These are phyloP conservation scores for Oncorhynchus keta DNA, from an alignment of 2,113 vertebrate genomes.

Conservation along the genomic window DNA sequence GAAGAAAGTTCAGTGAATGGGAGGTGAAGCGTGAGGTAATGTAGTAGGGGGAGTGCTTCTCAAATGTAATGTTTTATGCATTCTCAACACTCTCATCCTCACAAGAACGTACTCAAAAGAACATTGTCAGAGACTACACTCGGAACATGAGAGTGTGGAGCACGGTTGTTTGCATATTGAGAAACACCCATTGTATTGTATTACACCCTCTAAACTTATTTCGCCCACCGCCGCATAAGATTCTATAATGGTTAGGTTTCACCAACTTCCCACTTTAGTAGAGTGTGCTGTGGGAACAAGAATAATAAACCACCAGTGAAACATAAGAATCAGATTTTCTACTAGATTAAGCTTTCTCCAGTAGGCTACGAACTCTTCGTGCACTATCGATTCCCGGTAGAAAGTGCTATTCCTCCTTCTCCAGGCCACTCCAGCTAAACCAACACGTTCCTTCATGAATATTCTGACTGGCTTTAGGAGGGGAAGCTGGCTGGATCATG, in stretches of 20 bases:
- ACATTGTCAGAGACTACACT: no score
- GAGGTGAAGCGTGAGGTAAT: no score
- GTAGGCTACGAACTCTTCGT: conserved; percentile 12
- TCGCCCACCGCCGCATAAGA: not conserved
- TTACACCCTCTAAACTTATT: no score
- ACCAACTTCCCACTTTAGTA: conserved; percentile 28
- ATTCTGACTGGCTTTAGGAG: not conserved
- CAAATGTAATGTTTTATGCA: no score
- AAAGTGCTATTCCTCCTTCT: not conserved
- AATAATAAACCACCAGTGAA: conserved; percentile 43
- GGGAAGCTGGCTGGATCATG: not conserved
- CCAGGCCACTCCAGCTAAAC: not conserved
- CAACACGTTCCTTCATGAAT: not conserved
- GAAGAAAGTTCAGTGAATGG: no score
- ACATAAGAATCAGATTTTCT: conserved; percentile 57
- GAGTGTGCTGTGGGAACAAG: conserved; percentile 35
- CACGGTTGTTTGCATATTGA: no score
- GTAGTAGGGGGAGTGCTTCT: no score
- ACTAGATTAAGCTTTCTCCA: conserved; percentile 45
- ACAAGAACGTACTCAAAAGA: no score
- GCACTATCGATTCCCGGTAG: conserved; percentile 28
- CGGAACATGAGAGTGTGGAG: no score
- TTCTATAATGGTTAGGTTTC: conserved; percentile 23
- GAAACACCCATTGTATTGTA: no score
- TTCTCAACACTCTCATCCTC: no score